Conservation (phyloP, 2,113 vertebrate genomes). For the Pagrus major region DNA sequence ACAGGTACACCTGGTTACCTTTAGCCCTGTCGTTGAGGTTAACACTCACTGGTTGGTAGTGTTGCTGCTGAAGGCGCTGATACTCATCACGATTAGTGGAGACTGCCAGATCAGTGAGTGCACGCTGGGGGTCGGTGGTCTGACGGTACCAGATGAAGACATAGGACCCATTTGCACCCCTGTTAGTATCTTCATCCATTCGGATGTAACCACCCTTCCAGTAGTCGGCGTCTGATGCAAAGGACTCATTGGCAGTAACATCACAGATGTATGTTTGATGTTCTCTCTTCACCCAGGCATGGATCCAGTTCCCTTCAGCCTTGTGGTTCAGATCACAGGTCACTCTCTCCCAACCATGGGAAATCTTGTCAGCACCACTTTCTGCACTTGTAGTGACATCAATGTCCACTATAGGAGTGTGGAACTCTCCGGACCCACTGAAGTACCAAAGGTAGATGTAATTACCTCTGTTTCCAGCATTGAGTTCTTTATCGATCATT, state of each 20-base stretch:
- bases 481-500: rapidly evolving
- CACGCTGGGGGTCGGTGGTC: background rate
- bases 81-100: background rate
- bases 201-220: background rate
- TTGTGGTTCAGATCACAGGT: background rate
- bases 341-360: background rate
- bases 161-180: background rate
- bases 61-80: background rate
- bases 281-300: conserved; percentile 19
- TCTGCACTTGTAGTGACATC: background rate
- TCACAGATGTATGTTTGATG: conserved; percentile 23
- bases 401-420: background rate
- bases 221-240: rapidly evolving
- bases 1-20: background rate
- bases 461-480: rapidly evolving
- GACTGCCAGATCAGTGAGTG: background rate
- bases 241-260: background rate
- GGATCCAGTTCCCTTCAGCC: background rate
- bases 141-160: conserved; percentile 32
- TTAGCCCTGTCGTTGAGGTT: background rate
- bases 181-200: background rate
- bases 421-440: background rate
- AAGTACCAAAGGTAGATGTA: background rate
- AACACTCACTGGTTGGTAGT: rapidly evolving
- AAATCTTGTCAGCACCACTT: background rate